Conservation (phyloP, 2,888 invertebrate genomes). For the Macaria liturata region DNA sequence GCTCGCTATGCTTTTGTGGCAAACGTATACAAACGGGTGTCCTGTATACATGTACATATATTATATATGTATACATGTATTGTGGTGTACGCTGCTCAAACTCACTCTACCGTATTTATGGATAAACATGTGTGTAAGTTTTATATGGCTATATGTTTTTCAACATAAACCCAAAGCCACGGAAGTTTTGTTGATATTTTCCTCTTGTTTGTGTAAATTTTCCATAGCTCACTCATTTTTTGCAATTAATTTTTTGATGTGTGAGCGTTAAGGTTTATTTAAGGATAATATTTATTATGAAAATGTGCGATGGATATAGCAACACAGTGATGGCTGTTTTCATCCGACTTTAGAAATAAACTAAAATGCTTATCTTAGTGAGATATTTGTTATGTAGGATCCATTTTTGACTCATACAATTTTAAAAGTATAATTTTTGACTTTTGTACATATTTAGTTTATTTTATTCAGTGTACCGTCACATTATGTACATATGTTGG, state of each 20-base stretch:
- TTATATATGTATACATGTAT: conserved; percentile 13
- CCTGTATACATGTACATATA: conserved; percentile 13
- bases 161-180: conserved; percentile 22
- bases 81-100: conserved; percentile 26
- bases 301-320: no score
- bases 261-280: background rate
- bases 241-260: background rate
- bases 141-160: conserved; percentile 13
- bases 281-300: no score
- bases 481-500: no score
- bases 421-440: no score
- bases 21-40: conserved; percentile 53
- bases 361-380: no score
- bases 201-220: conserved; percentile 15
- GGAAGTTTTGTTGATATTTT: conserved; percentile 19
- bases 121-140: conserved; percentile 13
- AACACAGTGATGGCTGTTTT: no score
- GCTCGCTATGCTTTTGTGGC: conserved; percentile 69
- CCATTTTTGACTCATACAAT: no score
- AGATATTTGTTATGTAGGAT: no score
- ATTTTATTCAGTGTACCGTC: no score
- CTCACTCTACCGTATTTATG: conserved; percentile 23
- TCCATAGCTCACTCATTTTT: background rate
- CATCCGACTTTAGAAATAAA: no score
- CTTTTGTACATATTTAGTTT: no score